Evolutionary conservation across 2,888 invertebrate species (phyloP).

Genomic region (Caprella mutica): DNA sequence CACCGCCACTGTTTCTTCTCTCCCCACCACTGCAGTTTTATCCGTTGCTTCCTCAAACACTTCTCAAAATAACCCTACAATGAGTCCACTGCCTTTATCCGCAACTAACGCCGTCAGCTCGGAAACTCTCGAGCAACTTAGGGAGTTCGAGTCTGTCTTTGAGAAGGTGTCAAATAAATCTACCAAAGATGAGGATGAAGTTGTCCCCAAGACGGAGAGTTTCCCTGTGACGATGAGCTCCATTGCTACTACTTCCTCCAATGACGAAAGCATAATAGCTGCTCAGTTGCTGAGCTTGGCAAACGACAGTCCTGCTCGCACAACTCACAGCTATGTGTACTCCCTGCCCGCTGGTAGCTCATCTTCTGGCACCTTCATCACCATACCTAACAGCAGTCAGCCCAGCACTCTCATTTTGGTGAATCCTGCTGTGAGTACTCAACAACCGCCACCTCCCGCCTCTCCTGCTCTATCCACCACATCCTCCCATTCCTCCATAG

Average conservation of each 20-base stretch:
- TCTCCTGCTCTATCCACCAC: constrained; percentile 33
- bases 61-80: constrained; percentile 12
- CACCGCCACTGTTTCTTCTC: constrained; percentile 11
- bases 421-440: constrained; percentile 19
- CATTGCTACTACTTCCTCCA: constrained; percentile 18
- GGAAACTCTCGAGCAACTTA: constrained; percentile 61
- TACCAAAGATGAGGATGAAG: constrained; percentile 19
- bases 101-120: constrained; percentile 49
- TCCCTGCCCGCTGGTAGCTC: constrained; percentile 26
- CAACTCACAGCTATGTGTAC: constrained; percentile 28
- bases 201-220: constrained; percentile 19
- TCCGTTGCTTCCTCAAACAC: constrained; percentile 18
- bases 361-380: constrained; percentile 19
- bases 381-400: constrained; percentile 26
- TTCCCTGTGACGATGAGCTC: neutral
- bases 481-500: constrained; percentile 33
- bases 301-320: constrained; percentile 28
- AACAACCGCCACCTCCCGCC: constrained; percentile 29
- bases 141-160: constrained; percentile 68
- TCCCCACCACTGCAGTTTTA: constrained; percentile 13
- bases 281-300: constrained; percentile 34
- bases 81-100: constrained; percentile 27
- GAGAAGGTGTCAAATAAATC: constrained; percentile 51
- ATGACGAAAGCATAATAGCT: constrained; percentile 34
- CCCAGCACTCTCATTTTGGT: constrained; percentile 30